These are phyloP conservation scores for Sander vitreus DNA, from an alignment of 2,113 vertebrate species.

Conservation along the genomic window DNA sequence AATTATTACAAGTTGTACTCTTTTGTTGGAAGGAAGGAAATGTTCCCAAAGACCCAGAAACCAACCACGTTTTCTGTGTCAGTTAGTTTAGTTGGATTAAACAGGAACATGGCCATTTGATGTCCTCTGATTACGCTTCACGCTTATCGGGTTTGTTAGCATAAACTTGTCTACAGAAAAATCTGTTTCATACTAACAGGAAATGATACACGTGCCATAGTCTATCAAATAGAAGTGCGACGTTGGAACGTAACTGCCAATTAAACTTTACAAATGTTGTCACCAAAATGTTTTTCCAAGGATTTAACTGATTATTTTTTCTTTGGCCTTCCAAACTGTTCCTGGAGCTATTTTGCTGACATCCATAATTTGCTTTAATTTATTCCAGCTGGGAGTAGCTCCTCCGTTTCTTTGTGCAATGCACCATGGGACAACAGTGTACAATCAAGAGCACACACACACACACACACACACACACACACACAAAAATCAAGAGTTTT, in stretches of 20 bases:
- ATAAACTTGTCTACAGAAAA: background rate
- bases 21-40: background rate
- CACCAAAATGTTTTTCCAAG: background rate
- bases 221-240: background rate
- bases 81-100: background rate
- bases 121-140: too few relatives aligned
- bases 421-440: background rate
- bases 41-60: background rate
- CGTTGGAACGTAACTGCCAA: background rate
- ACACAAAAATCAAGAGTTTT: background rate
- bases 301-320: background rate
- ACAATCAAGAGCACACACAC: background rate
- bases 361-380: background rate
- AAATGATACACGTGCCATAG: background rate
- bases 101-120: background rate
- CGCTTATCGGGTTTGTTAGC: background rate
- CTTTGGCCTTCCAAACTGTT: background rate
- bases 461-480: background rate
- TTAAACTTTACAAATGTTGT: constrained; percentile 9
- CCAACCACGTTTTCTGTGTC: background rate
- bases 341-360: background rate
- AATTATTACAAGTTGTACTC: background rate
- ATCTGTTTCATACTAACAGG: background rate
- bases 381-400: background rate
- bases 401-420: background rate